Evolutionary conservation across 37 sponge, comb jelly and placozoan species (phyloP).

Genomic region (Aplysina aerophoba): DNA sequence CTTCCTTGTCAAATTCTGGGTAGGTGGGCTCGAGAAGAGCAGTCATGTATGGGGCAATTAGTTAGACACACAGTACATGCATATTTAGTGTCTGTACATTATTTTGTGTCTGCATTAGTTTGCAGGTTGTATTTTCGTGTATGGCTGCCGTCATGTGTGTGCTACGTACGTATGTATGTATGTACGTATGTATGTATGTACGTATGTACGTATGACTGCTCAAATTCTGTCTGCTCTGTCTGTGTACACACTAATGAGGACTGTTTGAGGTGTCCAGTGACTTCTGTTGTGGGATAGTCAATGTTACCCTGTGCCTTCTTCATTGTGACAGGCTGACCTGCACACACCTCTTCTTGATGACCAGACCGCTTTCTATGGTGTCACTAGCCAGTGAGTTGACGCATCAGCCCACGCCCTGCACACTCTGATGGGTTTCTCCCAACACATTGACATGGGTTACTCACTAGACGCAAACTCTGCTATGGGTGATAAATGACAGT

Average conservation of each 20-base stretch:
- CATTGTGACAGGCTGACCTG: constrained; percentile 71
- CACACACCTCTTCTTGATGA: constrained; percentile 72
- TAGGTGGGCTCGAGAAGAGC: neutral
- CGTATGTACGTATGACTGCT: neutral
- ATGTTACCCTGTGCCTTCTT: no score
- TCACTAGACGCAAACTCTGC: no score
- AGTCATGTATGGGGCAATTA: neutral
- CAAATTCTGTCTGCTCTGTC: no score
- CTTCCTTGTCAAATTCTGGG: constrained; percentile 99
- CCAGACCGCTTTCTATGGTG: constrained; percentile 82
- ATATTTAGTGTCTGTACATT: neutral
- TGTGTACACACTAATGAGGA: no score
- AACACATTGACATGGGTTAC: neutral
- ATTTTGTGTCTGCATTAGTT: constrained; percentile 8
- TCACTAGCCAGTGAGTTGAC: constrained; percentile 82
- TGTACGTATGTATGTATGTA: constrained; percentile 16
- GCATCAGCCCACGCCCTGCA: no score
- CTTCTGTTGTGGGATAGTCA: no score
- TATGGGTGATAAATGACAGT: no score
- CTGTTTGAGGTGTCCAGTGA: no score
- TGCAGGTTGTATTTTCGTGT: neutral
- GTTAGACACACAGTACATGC: neutral
- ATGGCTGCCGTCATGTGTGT: neutral
- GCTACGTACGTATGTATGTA: neutral
- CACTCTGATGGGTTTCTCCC: no score